Evolutionary conservation across 2,797 vertebrate species (phyloP).

Genomic region (Distichodus sexfasciatus): DNA sequence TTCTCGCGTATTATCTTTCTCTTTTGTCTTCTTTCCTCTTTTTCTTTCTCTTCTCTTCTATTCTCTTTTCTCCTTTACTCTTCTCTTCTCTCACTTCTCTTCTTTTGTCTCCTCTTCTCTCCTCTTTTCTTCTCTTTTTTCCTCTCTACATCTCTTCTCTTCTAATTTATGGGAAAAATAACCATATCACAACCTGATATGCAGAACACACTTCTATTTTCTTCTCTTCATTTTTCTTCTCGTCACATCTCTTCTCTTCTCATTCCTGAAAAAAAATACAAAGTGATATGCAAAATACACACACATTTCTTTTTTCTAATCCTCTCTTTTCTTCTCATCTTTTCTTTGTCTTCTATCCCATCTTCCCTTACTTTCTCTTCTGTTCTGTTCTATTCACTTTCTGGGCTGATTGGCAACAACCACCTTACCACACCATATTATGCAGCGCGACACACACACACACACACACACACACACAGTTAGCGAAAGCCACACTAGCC

Average conservation of each 20-base stretch:
- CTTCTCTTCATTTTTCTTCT: too few species aligned
- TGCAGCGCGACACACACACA: slow-evolving; percentile 5
- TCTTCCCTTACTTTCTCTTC: background rate
- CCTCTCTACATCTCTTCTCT: background rate
- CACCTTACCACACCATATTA: background rate
- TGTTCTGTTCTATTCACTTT: background rate
- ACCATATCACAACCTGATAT: too few species aligned
- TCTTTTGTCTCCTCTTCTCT: slow-evolving; percentile 4
- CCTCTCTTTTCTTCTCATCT: background rate
- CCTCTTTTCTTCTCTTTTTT: background rate
- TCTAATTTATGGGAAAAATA: background rate
- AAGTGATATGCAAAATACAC: too few species aligned
- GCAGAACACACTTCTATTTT: too few species aligned
- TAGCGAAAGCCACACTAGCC: slow-evolving; percentile 43
- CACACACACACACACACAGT: slow-evolving; percentile 24
- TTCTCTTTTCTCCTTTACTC: background rate
- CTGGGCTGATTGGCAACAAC: slow-evolving; percentile 17
- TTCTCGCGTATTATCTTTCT: background rate
- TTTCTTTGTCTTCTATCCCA: slow-evolving; percentile 2
- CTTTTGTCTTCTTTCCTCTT: background rate
- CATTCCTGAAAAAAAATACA: too few species aligned
- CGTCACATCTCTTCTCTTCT: slow-evolving; percentile 9
- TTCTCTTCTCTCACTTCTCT: background rate
- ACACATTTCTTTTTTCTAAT: background rate
- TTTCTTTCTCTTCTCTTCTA: background rate